phyloP scores from a whole-genome alignment of 2,797 vertebrate genomes.

The Pachyuromys duprasi region DNA sequence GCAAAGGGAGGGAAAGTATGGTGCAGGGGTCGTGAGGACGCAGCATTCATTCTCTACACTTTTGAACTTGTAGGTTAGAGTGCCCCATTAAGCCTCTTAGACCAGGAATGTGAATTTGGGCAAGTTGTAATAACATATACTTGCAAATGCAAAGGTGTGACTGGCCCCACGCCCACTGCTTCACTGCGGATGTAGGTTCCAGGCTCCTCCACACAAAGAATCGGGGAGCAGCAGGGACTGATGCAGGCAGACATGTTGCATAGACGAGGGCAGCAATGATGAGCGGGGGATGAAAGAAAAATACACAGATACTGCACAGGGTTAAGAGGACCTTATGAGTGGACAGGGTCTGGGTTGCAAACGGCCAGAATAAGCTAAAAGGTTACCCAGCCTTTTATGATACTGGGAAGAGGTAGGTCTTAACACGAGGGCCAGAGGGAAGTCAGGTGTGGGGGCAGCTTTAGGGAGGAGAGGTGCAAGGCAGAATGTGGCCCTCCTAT shows the following conservation, averaged over 20 bases:
- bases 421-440: background rate
- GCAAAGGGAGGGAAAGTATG: background rate
- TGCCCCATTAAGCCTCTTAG: background rate
- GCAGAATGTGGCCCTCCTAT: background rate
- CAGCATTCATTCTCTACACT: background rate
- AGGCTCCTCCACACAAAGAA: background rate
- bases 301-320: background rate
- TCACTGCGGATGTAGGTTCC: background rate
- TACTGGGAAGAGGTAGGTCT: background rate
- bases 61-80: background rate
- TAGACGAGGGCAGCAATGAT: background rate
- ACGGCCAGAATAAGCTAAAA: background rate
- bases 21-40: background rate
- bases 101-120: background rate
- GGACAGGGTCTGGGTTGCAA: background rate
- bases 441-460: background rate
- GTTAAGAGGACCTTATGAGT: background rate
- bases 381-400: background rate
- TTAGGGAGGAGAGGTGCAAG: background rate
- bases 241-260: rapidly evolving
- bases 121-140: background rate
- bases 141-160: background rate
- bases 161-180: too few species aligned
- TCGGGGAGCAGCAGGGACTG: background rate
- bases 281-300: background rate